Conservation (phyloP, 1,140 invertebrate genomes). For the Leptoteleia sp. region DNA sequence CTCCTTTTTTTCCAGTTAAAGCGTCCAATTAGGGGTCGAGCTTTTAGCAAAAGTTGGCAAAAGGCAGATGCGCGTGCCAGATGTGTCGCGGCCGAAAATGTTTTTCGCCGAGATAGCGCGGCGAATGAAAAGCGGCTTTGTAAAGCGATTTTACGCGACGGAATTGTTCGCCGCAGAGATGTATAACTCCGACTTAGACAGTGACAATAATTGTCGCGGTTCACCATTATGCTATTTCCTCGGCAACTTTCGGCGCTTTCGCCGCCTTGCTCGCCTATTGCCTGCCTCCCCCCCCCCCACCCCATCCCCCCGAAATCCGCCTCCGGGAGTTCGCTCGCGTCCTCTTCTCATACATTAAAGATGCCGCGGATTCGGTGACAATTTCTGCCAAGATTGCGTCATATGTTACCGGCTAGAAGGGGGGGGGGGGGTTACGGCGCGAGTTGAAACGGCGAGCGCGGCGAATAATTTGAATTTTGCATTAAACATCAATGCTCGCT, state of each 20-base stretch:
- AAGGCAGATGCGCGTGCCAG: slow-evolving; percentile 15
- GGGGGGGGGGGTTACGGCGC: slow-evolving; percentile 18
- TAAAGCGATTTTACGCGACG: slow-evolving; percentile 39
- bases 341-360: slow-evolving; percentile 76
- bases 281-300: neutral
- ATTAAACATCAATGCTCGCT: slow-evolving; percentile 77
- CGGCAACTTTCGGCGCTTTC: slow-evolving; percentile 34
- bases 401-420: slow-evolving; percentile 70
- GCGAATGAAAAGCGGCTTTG: slow-evolving; percentile 31
- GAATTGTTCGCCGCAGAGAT: slow-evolving; percentile 43
- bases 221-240: slow-evolving; percentile 59
- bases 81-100: slow-evolving; percentile 25
- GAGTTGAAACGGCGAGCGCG: slow-evolving; percentile 32
- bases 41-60: slow-evolving; percentile 25
- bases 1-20: neutral
- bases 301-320: too few relatives aligned
- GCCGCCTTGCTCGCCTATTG: slow-evolving; percentile 4
- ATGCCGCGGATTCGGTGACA: slow-evolving; percentile 73
- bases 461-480: slow-evolving; percentile 77
- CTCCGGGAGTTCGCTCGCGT: too few relatives aligned
- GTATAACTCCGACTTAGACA: slow-evolving; percentile 48
- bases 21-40: slow-evolving; percentile 12
- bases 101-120: slow-evolving; percentile 23
- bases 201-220: slow-evolving; percentile 61
- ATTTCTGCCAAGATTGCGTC: slow-evolving; percentile 77